Evolutionary conservation across 2,797 vertebrate species (phyloP).

Genomic region (Artibeus jamaicensis): DNA sequence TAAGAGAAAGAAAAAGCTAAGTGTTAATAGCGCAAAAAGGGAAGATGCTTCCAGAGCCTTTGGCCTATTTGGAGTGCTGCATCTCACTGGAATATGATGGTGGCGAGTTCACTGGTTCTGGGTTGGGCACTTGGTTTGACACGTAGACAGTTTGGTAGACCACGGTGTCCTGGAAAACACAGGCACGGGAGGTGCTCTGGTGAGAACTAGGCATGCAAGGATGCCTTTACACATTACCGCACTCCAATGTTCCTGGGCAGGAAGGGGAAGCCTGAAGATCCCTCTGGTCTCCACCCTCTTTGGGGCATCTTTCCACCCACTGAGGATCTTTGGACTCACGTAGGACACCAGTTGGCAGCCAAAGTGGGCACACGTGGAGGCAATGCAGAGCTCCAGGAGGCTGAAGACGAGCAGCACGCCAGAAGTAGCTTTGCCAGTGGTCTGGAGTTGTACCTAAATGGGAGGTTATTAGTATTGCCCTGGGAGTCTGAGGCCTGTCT

Average conservation of each 20-base stretch:
- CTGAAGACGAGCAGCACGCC: constrained; percentile 30
- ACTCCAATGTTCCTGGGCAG: background rate
- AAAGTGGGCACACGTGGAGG: background rate
- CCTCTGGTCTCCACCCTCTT: background rate
- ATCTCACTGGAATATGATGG: background rate
- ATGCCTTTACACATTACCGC: background rate
- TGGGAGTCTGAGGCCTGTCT: background rate
- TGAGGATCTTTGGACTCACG: too few relatives aligned
- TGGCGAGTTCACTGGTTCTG: background rate
- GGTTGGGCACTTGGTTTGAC: background rate
- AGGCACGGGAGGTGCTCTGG: background rate
- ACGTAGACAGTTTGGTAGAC: background rate
- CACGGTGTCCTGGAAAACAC: constrained; percentile 27
- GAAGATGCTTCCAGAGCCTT: background rate
- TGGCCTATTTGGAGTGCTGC: background rate
- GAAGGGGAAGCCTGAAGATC: background rate
- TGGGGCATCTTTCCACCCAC: background rate
- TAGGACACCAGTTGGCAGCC: background rate
- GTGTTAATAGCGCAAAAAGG: background rate
- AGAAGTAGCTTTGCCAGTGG: too few relatives aligned
- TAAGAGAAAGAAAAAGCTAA: background rate
- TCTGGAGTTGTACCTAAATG: accelerated
- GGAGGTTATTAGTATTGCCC: background rate
- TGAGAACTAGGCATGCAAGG: background rate
- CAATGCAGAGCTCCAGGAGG: background rate